Percentiles rank a stretch among this genome's conserved stretches.
Conservation (phyloP, 2,888 invertebrate species). For the Dynastes maya region DNA sequence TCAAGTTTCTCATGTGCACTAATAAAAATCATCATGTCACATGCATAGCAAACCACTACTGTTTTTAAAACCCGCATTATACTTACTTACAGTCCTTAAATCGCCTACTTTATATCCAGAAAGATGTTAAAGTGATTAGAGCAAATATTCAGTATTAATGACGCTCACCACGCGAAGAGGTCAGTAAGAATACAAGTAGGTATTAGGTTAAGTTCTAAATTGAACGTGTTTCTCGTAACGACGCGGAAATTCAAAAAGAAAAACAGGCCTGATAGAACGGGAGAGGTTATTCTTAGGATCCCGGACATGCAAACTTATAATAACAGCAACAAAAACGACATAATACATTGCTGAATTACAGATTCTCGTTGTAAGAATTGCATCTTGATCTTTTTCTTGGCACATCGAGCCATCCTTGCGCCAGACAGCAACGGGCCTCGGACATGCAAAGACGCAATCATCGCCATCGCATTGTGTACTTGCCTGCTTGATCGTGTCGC, state of each 20-base stretch:
- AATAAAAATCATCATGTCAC: no score
- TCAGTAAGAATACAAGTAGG: no score
- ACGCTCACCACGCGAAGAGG: no score
- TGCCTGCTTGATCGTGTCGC: neutral
- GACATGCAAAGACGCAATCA: conserved; percentile 25
- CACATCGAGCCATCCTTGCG: neutral
- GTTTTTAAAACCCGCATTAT: no score
- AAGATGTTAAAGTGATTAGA: no score
- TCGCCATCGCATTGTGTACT: neutral
- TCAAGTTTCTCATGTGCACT: no score
- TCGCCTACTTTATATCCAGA: no score
- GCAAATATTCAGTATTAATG: no score
- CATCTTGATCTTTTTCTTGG: conserved; percentile 18
- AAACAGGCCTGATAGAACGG: neutral
- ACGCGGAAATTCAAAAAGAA: neutral
- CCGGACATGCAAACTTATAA: conserved; percentile 17
- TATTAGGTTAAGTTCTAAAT: neutral
- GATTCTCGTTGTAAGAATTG: conserved; percentile 2
- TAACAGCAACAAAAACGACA: neutral
- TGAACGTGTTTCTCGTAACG: neutral
- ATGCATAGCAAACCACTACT: no score
- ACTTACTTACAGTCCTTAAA: no score
- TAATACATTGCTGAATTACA: neutral
- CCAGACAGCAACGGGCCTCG: neutral
- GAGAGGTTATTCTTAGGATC: neutral